These are phyloP conservation scores for Trachurus trachurus DNA, from an alignment of 2,797 vertebrate genomes.

Conservation along the genomic window DNA sequence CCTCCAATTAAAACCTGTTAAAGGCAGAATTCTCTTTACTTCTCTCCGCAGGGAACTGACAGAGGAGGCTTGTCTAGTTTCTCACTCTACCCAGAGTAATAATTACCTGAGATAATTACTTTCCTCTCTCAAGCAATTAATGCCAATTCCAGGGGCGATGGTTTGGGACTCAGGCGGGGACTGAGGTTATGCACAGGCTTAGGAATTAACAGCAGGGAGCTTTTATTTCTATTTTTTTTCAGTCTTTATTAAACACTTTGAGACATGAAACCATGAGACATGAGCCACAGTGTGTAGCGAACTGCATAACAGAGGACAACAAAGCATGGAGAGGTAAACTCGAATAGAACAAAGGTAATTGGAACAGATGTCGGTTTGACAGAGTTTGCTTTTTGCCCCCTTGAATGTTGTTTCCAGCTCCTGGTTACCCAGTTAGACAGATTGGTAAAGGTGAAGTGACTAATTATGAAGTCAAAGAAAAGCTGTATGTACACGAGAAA, in stretches of 20 bases:
- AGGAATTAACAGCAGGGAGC: slow-evolving; percentile 67
- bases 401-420: slow-evolving; percentile 24
- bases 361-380: slow-evolving; percentile 42
- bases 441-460: neutral
- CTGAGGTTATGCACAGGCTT: slow-evolving; percentile 61
- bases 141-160: slow-evolving; percentile 82
- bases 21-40: slow-evolving; percentile 81
- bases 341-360: slow-evolving; percentile 38
- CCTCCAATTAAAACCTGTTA: slow-evolving; percentile 87
- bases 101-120: slow-evolving; percentile 91
- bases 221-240: slow-evolving; percentile 49
- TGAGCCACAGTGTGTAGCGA: slow-evolving; percentile 16
- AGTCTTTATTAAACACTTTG: slow-evolving; percentile 71
- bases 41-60: slow-evolving; percentile 73
- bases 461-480: slow-evolving; percentile 21
- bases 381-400: slow-evolving; percentile 15
- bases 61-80: slow-evolving; percentile 75
- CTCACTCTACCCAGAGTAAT: slow-evolving; percentile 85
- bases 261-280: slow-evolving; percentile 51
- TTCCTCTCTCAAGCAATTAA: slow-evolving; percentile 87
- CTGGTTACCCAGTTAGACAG: slow-evolving; percentile 20
- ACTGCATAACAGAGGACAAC: slow-evolving; percentile 39
- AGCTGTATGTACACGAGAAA: neutral
- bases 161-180: slow-evolving; percentile 70
- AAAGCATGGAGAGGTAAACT: slow-evolving; percentile 24